A percentile compares a stretch with the other conserved stretches of the same genome.
phyloP scores from a whole-genome alignment of 1,140 invertebrate genomes.

The Pogonomyrmex barbatus region DNA sequence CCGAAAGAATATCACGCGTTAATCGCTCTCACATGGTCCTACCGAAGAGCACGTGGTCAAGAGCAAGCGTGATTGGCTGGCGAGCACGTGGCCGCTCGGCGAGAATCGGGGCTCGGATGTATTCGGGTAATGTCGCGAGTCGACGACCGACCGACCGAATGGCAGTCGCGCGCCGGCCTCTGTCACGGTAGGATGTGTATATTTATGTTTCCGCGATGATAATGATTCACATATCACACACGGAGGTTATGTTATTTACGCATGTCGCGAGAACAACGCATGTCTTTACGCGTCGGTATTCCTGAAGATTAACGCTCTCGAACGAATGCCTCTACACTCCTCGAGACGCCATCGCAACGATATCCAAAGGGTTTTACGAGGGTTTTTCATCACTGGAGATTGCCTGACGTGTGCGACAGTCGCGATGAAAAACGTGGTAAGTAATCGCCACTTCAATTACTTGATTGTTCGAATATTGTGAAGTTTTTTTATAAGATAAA shows the following conservation, averaged over 20 bases:
- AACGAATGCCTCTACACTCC: slow-evolving; percentile 13
- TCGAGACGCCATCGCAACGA: not conserved
- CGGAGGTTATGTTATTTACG: slow-evolving; percentile 77
- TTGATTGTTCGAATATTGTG: not conserved
- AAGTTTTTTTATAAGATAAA: not conserved
- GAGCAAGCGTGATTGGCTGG: slow-evolving; percentile 6
- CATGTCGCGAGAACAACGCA: slow-evolving; percentile 54
- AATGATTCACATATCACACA: slow-evolving; percentile 56
- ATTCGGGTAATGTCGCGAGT: slow-evolving; percentile 66
- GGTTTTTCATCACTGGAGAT: not conserved
- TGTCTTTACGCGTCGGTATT: slow-evolving; percentile 29
- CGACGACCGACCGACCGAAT: slow-evolving; percentile 66
- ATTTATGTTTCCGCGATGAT: slow-evolving; percentile 73
- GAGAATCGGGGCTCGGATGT: slow-evolving; percentile 48
- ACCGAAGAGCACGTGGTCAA: slow-evolving; percentile 63
- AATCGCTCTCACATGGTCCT: not conserved
- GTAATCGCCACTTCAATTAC: not conserved
- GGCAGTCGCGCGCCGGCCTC: slow-evolving; percentile 85
- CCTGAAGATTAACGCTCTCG: not conserved
- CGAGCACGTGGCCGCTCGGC: slow-evolving; percentile 69
- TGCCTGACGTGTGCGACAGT: not conserved
- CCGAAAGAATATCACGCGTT: not conserved
- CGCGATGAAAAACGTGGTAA: slow-evolving; percentile 1
- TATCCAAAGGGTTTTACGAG: not conserved
- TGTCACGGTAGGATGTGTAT: slow-evolving; percentile 81